Evolutionary conservation across 2,888 invertebrate genomes (phyloP).

Genomic region (Andrena hattorfiana): DNA sequence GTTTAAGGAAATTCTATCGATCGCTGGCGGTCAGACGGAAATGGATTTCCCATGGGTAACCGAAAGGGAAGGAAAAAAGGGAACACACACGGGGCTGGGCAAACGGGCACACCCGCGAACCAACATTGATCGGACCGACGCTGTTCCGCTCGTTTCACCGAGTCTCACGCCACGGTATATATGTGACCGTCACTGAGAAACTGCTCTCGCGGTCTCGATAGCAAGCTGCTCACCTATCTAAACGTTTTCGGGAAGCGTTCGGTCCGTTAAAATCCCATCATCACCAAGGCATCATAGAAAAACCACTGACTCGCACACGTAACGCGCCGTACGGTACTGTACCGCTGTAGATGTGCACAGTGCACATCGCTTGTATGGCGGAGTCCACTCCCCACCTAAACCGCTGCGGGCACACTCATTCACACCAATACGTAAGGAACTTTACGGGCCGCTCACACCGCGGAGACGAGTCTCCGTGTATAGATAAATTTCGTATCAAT

Average conservation of each 20-base stretch:
- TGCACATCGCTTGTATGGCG: slow-evolving; percentile 41
- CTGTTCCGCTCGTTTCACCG: slow-evolving; percentile 36
- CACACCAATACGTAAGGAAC: slow-evolving; percentile 41
- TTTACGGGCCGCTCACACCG: slow-evolving; percentile 31
- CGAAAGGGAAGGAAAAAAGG: slow-evolving; percentile 48
- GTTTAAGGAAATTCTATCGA: slow-evolving; percentile 27
- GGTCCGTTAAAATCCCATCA: slow-evolving; percentile 63
- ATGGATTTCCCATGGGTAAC: slow-evolving; percentile 35
- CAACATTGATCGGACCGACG: slow-evolving; percentile 77
- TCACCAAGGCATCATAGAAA: slow-evolving; percentile 78
- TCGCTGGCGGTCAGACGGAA: neutral
- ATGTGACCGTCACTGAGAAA: neutral
- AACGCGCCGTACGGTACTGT: slow-evolving; percentile 72
- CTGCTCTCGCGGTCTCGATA: neutral
- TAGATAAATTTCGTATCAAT: no score
- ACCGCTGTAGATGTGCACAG: slow-evolving; percentile 55
- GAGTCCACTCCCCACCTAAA: slow-evolving; percentile 31
- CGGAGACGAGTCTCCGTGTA: neutral
- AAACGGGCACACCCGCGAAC: slow-evolving; percentile 79
- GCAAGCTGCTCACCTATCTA: slow-evolving; percentile 68
- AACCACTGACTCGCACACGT: slow-evolving; percentile 78
- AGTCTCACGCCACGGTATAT: neutral
- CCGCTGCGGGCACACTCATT: slow-evolving; percentile 37
- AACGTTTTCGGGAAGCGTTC: slow-evolving; percentile 58
- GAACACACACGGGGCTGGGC: slow-evolving; percentile 62